Percentiles rank a stretch among this genome's conserved stretches.
Conservation (phyloP, 2,113 vertebrate genomes). For the Bucco capensis region DNA sequence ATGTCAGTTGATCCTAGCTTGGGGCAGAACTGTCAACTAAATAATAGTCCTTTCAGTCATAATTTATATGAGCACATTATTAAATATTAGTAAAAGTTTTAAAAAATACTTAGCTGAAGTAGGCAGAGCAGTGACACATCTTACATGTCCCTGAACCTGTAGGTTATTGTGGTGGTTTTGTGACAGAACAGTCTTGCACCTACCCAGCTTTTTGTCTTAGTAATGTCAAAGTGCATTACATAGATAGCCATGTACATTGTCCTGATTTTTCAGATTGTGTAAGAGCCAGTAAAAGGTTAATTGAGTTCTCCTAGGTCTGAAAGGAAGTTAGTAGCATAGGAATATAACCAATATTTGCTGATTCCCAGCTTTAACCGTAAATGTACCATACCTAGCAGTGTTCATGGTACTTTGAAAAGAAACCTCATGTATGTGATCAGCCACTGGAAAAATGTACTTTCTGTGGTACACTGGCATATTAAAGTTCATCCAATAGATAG, state of each 20-base stretch:
- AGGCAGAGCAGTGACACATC: not conserved
- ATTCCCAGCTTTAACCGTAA: not conserved
- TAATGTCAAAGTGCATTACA: not conserved
- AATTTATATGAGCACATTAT: not conserved
- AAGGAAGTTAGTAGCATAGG: not conserved
- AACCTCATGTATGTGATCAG: not conserved
- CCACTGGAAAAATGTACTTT: not conserved
- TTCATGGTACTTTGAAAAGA: not conserved
- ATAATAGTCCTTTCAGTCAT: not conserved
- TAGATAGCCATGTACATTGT: not conserved
- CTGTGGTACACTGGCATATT: not conserved
- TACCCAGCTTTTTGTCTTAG: not conserved
- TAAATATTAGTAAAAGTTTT: not conserved
- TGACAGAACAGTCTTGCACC: not conserved
- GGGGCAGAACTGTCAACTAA: not conserved
- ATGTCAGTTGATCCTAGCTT: not conserved
- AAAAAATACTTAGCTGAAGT: not conserved
- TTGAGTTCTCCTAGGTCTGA: not conserved
- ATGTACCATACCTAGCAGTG: rapidly evolving
- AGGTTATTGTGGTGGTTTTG: not conserved
- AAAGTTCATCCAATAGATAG: not conserved
- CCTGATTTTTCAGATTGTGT: not conserved
- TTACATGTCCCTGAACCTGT: not conserved
- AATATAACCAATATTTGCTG: not conserved
- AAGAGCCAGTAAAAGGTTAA: not conserved